Conservation (phyloP, 23 tunicate species). For the Pegea sp. region DNA sequence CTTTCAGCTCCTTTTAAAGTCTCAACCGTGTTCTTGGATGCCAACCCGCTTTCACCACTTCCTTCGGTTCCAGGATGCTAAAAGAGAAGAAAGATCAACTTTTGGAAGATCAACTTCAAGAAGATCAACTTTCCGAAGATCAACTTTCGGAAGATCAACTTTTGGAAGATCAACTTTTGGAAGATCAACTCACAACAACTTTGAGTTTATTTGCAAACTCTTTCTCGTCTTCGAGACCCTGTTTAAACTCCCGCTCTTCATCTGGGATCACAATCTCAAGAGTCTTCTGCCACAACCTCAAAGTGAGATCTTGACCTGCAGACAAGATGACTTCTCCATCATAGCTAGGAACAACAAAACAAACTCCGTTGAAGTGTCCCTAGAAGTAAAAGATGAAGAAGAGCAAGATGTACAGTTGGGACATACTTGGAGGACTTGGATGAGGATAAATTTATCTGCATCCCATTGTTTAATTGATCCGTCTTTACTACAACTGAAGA, state of each 20-base stretch:
- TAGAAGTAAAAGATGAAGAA: too few species aligned
- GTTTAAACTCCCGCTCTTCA: constrained; percentile 45
- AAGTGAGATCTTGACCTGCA: constrained; percentile 31
- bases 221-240: constrained; percentile 51
- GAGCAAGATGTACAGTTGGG: too few species aligned
- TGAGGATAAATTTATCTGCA: constrained; percentile 71
- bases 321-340: constrained; percentile 67
- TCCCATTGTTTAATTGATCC: constrained; percentile 96
- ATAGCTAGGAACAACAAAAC: constrained; percentile 7
- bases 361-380: constrained; percentile 44
- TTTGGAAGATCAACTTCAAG: constrained; percentile 7
- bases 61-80: too few species aligned
- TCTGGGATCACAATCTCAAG: constrained; percentile 57
- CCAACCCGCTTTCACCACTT: too few species aligned
- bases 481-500: constrained; percentile 72
- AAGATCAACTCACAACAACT: constrained; percentile 11
- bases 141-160: background rate
- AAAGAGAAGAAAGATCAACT: too few species aligned
- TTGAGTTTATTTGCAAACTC: constrained; percentile 17
- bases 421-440: constrained; percentile 48
- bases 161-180: background rate
- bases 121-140: background rate
- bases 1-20: constrained; percentile 61
- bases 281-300: constrained; percentile 49
- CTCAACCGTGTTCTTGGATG: constrained; percentile 38